A percentile compares a stretch with the other conserved stretches of the same genome.
Evolutionary conservation across 2,113 vertebrate species (phyloP).

Genomic region (Alligator mississippiensis): DNA sequence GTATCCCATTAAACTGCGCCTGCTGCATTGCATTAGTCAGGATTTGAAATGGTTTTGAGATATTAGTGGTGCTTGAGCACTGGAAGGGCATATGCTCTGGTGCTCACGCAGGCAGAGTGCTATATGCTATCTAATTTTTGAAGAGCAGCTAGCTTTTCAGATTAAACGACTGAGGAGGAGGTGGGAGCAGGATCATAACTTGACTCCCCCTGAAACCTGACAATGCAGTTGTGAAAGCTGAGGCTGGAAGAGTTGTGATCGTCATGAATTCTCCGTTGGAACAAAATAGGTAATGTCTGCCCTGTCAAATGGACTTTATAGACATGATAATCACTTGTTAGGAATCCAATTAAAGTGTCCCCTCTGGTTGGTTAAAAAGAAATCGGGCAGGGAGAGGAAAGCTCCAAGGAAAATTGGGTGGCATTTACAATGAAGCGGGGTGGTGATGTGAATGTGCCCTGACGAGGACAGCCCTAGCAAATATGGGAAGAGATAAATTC

Average conservation of each 20-base stretch:
- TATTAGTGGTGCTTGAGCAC: conserved; percentile 15
- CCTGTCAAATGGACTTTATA: not conserved
- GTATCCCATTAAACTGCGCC: conserved; percentile 43
- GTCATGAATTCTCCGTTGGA: not conserved
- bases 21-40: conserved; percentile 62
- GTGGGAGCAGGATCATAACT: not conserved
- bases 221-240: not conserved
- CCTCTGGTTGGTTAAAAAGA: not conserved
- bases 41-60: conserved; percentile 33
- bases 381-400: not conserved
- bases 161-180: conserved; percentile 23
- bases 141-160: conserved; percentile 50
- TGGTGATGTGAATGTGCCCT: not conserved
- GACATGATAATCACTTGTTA: not conserved
- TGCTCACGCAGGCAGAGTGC: conserved; percentile 32
- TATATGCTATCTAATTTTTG: not conserved
- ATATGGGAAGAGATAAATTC: not conserved
- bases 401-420: not conserved
- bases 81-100: conserved; percentile 46
- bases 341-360: not conserved
- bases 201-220: not conserved
- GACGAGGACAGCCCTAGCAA: not conserved
- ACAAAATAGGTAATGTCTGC: not conserved
- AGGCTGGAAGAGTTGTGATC: not conserved
- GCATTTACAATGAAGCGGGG: fast-evolving